A percentile compares a stretch with the other conserved stretches of the same genome.
phyloP scores from a whole-genome alignment of 1,140 invertebrate genomes.

The Trissolcus basalis region DNA sequence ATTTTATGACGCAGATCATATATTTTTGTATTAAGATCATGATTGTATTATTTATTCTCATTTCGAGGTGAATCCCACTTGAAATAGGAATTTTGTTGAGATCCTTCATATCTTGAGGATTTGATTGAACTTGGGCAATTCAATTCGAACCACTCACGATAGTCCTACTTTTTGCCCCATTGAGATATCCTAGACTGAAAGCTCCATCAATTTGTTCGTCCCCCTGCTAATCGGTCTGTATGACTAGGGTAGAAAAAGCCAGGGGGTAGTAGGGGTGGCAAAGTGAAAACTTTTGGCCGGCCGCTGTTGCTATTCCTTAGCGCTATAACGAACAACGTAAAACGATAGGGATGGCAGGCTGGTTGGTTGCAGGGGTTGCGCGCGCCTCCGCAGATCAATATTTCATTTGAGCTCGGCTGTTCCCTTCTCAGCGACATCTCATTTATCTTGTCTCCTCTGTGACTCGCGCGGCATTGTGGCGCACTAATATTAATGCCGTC shows the following conservation, averaged over 20 bases:
- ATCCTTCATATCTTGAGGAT: too few species aligned
- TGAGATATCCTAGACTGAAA: too few species aligned
- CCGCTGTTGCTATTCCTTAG: conserved; percentile 34
- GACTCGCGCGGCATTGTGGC: conserved; percentile 27
- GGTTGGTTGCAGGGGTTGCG: conserved; percentile 74
- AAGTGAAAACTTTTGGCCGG: conserved; percentile 12
- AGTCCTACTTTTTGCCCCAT: too few species aligned
- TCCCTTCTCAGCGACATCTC: conserved; percentile 48
- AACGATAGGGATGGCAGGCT: conserved; percentile 67
- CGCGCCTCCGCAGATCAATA: conserved; percentile 75
- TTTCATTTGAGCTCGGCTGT: conserved; percentile 72
- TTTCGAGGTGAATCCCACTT: too few species aligned
- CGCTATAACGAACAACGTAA: conserved; percentile 34
- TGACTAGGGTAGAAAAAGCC: too few species aligned
- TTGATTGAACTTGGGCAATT: too few species aligned
- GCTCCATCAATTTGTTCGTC: too few species aligned
- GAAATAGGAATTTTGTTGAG: too few species aligned
- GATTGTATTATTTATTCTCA: too few species aligned
- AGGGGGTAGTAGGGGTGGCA: not conserved
- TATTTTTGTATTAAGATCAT: too few species aligned
- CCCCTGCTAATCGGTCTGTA: not conserved
- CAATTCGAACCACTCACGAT: too few species aligned
- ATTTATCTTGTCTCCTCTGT: conserved; percentile 54
- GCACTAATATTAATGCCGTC: conserved; percentile 6
- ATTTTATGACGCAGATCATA: too few species aligned